Conservation (phyloP, 2,888 invertebrate species). For the Anorthoa munda region DNA sequence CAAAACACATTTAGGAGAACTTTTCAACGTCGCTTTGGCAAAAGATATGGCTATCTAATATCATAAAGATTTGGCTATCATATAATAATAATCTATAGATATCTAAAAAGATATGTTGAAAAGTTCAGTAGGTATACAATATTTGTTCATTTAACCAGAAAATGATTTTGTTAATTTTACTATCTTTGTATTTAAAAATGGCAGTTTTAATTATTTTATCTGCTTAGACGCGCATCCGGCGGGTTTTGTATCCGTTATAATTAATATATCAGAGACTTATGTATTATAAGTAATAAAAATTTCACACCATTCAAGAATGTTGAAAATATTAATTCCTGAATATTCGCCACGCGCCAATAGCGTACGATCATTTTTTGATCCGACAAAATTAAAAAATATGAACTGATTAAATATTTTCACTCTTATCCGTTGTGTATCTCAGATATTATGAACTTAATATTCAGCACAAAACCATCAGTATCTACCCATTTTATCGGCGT, state of each 20-base stretch:
- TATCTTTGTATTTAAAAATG: too few species aligned
- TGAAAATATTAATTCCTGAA: neutral
- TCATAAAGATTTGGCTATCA: too few species aligned
- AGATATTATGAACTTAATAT: constrained; percentile 19
- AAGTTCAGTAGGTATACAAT: too few species aligned
- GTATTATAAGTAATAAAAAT: constrained; percentile 10
- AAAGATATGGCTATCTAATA: constrained; percentile 11
- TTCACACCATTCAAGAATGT: neutral
- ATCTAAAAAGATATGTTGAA: too few species aligned
- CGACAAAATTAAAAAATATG: neutral
- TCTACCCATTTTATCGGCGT: constrained; percentile 33
- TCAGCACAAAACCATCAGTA: constrained; percentile 3
- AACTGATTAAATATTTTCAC: neutral
- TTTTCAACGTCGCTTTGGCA: constrained; percentile 19
- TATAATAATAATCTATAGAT: too few species aligned
- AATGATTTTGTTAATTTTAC: too few species aligned
- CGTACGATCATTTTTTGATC: neutral
- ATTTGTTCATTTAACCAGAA: too few species aligned
- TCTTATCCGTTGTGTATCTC: neutral
- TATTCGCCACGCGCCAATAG: neutral
- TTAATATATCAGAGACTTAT: neutral
- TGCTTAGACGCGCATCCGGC: neutral
- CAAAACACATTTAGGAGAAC: constrained; percentile 19
- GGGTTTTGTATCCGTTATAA: neutral
- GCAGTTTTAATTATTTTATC: neutral